These are phyloP conservation scores for Andrena bucephala DNA, from an alignment of 2,888 invertebrate genomes.

Conservation along the genomic window DNA sequence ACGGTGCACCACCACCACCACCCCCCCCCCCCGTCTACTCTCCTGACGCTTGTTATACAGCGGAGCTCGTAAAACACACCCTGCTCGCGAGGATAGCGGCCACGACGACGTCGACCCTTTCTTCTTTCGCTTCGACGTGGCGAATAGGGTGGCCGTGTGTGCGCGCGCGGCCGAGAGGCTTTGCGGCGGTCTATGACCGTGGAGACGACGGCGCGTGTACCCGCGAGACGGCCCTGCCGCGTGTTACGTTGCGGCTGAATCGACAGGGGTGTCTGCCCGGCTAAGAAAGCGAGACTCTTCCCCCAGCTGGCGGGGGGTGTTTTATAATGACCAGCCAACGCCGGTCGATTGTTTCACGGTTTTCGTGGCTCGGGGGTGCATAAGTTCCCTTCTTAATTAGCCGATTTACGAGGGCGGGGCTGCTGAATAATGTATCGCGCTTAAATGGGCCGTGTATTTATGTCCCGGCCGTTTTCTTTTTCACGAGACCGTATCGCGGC, in stretches of 20 bases:
- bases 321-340: constrained; percentile 8
- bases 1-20: not conserved
- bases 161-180: not conserved
- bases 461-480: not conserved
- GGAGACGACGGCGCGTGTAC: not conserved
- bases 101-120: not conserved
- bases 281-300: not conserved
- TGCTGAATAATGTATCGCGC: constrained; percentile 26
- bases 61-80: constrained; percentile 53
- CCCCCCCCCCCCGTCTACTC: not conserved
- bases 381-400: constrained; percentile 36
- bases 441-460: constrained; percentile 12
- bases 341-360: constrained; percentile 29
- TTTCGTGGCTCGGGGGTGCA: constrained; percentile 23
- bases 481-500: not conserved
- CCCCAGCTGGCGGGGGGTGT: not conserved
- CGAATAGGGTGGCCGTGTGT: constrained; percentile 2
- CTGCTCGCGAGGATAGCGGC: constrained; percentile 23
- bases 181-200: not conserved
- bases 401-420: constrained; percentile 24
- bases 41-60: constrained; percentile 35
- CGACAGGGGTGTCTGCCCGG: not conserved
- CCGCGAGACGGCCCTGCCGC: not conserved
- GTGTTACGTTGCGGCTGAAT: not conserved
- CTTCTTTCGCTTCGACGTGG: not conserved